phyloP scores from a whole-genome alignment of 1,140 invertebrate genomes.

The Atta texana region DNA sequence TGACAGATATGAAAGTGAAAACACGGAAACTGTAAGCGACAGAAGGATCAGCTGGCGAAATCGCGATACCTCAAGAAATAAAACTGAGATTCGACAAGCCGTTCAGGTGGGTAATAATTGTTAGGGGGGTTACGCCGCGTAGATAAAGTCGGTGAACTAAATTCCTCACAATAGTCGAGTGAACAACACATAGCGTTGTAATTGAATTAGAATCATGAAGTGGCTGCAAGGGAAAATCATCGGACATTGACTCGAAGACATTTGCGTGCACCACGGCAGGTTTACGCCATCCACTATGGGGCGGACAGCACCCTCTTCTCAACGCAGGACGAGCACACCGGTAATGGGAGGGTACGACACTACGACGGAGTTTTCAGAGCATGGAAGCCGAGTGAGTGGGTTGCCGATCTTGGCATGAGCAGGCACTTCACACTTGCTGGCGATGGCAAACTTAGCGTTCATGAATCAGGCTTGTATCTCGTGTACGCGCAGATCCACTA shows the following conservation, averaged over 20 bases:
- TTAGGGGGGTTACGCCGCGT: neutral
- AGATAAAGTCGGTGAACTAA: neutral
- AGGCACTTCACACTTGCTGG: conserved; percentile 80
- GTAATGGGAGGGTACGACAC: conserved; percentile 86
- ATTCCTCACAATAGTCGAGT: neutral
- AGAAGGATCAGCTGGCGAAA: conserved; percentile 29
- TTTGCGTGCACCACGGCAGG: conserved; percentile 69
- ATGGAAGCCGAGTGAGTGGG: conserved; percentile 86
- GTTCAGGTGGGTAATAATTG: conserved; percentile 33
- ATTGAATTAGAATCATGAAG: conserved; percentile 29
- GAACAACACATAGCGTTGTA: neutral
- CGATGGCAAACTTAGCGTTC: conserved; percentile 87
- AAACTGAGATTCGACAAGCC: neutral
- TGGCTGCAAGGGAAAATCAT: neutral
- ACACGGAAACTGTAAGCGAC: neutral
- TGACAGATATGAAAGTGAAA: neutral
- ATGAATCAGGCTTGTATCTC: conserved; percentile 88
- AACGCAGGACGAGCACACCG: conserved; percentile 78
- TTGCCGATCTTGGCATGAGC: conserved; percentile 82
- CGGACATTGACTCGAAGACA: conserved; percentile 73
- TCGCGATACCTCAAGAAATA: neutral
- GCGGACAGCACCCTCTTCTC: conserved; percentile 78
- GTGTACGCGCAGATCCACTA: conserved; percentile 91
- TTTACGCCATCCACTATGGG: conserved; percentile 80
- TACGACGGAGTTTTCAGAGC: conserved; percentile 85